A percentile compares a stretch with the other conserved stretches of the same genome.
These are phyloP conservation scores for Characodon lateralis DNA, from an alignment of 2,797 vertebrate species.

Conservation along the genomic window DNA sequence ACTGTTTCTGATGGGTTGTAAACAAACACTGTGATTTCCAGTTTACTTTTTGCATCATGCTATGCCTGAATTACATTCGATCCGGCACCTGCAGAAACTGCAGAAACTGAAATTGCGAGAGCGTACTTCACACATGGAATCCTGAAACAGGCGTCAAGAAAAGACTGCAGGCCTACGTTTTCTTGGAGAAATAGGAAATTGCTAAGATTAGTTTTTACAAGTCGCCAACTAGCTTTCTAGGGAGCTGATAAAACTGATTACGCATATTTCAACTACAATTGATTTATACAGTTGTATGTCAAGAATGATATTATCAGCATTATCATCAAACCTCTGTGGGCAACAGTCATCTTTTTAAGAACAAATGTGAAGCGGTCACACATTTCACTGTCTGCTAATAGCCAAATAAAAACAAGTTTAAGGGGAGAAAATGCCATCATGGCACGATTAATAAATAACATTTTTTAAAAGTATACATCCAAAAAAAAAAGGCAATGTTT, in stretches of 20 bases:
- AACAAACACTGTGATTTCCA: slow-evolving; percentile 5
- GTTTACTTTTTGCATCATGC: not conserved
- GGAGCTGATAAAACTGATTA: not conserved
- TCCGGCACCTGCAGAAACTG: not conserved
- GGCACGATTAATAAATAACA: not conserved
- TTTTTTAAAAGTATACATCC: not conserved
- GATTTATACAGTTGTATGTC: not conserved
- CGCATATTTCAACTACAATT: not conserved
- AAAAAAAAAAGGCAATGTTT: not conserved
- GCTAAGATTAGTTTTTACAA: not conserved
- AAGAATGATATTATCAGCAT: not conserved
- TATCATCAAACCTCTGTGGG: not conserved
- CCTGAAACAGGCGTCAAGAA: not conserved
- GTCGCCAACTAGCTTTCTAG: not conserved
- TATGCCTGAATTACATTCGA: not conserved
- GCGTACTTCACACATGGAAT: not conserved
- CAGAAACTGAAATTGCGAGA: not conserved
- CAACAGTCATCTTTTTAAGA: not conserved
- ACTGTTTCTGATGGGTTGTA: slow-evolving; percentile 1
- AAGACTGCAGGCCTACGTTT: not conserved
- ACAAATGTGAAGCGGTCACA: not conserved
- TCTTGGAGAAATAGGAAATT: slow-evolving; percentile 1
- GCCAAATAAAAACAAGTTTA: not conserved
- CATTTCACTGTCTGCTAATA: not conserved
- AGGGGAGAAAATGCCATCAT: too few relatives aligned